These are phyloP conservation scores for Argynnis bischoffii DNA, from an alignment of 2,888 invertebrate species.

Conservation along the genomic window DNA sequence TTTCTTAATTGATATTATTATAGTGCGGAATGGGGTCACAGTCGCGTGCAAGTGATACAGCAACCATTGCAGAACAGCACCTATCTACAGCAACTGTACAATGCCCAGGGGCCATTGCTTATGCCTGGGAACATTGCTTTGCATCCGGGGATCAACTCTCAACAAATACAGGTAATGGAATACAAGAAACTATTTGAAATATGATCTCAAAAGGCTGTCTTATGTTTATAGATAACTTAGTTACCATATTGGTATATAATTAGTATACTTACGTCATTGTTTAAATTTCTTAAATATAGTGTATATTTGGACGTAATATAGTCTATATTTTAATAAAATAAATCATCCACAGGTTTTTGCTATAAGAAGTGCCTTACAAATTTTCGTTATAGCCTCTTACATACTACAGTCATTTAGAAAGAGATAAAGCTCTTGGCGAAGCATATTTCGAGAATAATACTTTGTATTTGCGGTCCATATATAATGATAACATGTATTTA, in stretches of 20 bases:
- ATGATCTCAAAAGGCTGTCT: too few species aligned
- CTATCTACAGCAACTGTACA: constrained; percentile 91
- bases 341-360: neutral
- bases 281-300: constrained; percentile 5
- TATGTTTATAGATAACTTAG: too few species aligned
- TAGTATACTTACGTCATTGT: constrained; percentile 5
- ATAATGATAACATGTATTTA: neutral
- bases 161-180: constrained; percentile 86
- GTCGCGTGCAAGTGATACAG: constrained; percentile 92
- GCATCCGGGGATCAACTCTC: constrained; percentile 88
- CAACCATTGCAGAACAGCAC: constrained; percentile 89
- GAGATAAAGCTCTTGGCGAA: neutral
- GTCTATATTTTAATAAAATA: constrained; percentile 6
- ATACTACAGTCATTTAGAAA: neutral
- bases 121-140: constrained; percentile 91
- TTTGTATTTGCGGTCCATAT: neutral
- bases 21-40: constrained; percentile 86
- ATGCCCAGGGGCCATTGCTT: constrained; percentile 89
- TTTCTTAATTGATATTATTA: neutral
- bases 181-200: neutral
- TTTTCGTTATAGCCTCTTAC: neutral
- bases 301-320: neutral
- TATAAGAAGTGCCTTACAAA: neutral
- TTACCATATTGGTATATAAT: neutral
- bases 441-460: neutral